Base-by-base conservation (phyloP, 2,113 vertebrate species). In the Psophia crepitans region DNA sequence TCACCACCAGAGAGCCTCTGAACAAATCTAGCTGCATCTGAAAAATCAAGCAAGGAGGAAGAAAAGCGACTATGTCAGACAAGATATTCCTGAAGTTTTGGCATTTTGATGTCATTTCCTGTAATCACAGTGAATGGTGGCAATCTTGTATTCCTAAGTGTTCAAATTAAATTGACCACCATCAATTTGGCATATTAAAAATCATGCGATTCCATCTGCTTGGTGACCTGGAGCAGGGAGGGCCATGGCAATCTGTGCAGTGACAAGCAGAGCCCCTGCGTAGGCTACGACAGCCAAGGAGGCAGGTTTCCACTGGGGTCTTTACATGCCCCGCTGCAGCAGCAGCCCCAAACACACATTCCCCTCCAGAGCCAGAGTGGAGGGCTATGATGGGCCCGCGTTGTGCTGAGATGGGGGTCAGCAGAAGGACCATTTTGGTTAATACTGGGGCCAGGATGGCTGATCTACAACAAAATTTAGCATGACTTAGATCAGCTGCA, bases 401-500 rank as follows among this genome's bases (percentile, higher is more conserved):
- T 39, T 74, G 15, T 56, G 39, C 87, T 64, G 70, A 56, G 44
- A 39, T 14, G 43, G 12, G 57, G 9, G 12, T 56, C 51, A 61
- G 71, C 51, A 61, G 51, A 48, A 30, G 24, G 32, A 51, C 23
- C 26, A 9, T 58, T 75, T 28, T 10, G 43, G 24, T 8, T 56
- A 56, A 64, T 46, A 14, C 26, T 0, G 1, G 5, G 18, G 20
- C 18, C 84, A 89, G 21, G n/a, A 33, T 71, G 30, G 33, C 88
- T 75, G 33, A 56, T 79, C 65, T 51, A 63, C 23, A 27, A 1
- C 9, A 20, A 54, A 56, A 17, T 61, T 30, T 39, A 20, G 27
- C 7, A 8, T n/a, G 54, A 82, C 5, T 74, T 85, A 33, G 0
- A 0, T 41, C 39, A 85, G 49, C 35, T 70, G 32, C 3, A 14